Conservation (phyloP, 2,888 invertebrate genomes). For the Coelogynopora nodosa region DNA sequence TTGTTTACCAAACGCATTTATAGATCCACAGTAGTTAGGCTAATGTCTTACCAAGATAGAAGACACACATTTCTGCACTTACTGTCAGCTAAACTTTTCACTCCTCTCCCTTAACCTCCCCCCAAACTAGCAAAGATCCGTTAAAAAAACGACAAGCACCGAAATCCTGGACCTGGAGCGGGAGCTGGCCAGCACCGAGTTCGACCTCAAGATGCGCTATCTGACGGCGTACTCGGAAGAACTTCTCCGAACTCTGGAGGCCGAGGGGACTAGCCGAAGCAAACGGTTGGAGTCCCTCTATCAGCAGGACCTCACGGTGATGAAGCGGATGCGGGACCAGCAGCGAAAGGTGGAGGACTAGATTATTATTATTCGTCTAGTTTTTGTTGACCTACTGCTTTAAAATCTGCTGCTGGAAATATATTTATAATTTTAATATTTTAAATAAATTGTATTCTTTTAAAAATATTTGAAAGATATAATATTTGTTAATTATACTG, state of each 20-base stretch:
- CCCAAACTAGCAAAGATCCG: not conserved
- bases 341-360: slow-evolving; percentile 77
- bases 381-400: too few relatives aligned
- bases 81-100: too few relatives aligned
- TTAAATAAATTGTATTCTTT: too few relatives aligned
- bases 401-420: too few relatives aligned
- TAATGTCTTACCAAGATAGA: too few relatives aligned
- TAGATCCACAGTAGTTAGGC: too few relatives aligned
- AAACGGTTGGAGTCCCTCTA: slow-evolving; percentile 63
- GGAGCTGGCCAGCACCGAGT: not conserved
- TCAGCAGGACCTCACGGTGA: slow-evolving; percentile 59
- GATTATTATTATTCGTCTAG: too few relatives aligned
- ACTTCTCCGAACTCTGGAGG: slow-evolving; percentile 2
- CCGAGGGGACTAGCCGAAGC: not conserved
- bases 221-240: slow-evolving; percentile 1
- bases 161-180: not conserved
- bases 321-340: slow-evolving; percentile 74
- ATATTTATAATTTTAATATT: too few relatives aligned
- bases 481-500: too few relatives aligned
- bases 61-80: too few relatives aligned
- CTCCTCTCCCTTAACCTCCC: not conserved
- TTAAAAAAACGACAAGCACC: not conserved
- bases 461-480: too few relatives aligned
- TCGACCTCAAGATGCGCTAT: not conserved
- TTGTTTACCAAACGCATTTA: too few relatives aligned